Conservation (phyloP, 2,888 invertebrate species). For the Alsophila aescularia region DNA sequence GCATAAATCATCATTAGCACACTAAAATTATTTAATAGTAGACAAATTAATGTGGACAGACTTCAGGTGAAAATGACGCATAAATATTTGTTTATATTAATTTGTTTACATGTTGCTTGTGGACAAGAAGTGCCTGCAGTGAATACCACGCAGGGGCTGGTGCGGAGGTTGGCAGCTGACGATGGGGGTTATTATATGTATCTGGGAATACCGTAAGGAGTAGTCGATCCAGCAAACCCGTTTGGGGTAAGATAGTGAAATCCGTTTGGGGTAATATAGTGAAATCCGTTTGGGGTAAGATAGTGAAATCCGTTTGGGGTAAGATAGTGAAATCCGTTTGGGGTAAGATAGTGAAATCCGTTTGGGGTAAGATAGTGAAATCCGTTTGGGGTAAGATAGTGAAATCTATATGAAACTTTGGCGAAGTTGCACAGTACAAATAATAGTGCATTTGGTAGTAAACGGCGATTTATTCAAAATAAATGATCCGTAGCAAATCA, state of each 20-base stretch:
- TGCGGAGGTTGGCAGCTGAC: constrained; percentile 43
- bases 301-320: too few species aligned
- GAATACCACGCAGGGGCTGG: constrained; percentile 34
- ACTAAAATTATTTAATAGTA: too few species aligned
- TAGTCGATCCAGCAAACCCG: constrained; percentile 41
- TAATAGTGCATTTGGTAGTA: too few species aligned
- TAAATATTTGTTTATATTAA: background rate
- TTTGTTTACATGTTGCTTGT: background rate
- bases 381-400: constrained; percentile 50
- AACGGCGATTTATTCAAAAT: too few species aligned
- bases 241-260: constrained; percentile 52
- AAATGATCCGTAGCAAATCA: too few species aligned
- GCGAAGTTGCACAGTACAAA: too few species aligned
- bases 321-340: too few species aligned
- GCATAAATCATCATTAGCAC: background rate
- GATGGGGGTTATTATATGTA: constrained; percentile 43
- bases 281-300: constrained; percentile 53
- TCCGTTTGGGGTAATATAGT: constrained; percentile 50
- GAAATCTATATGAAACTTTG: too few species aligned
- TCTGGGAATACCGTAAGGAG: constrained; percentile 50
- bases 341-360: too few species aligned
- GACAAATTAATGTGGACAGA: background rate
- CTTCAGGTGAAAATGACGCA: background rate
- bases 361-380: constrained; percentile 53
- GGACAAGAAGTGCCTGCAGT: constrained; percentile 20